Conservation (phyloP, 2,113 vertebrate genomes). For the Turnix velox region DNA sequence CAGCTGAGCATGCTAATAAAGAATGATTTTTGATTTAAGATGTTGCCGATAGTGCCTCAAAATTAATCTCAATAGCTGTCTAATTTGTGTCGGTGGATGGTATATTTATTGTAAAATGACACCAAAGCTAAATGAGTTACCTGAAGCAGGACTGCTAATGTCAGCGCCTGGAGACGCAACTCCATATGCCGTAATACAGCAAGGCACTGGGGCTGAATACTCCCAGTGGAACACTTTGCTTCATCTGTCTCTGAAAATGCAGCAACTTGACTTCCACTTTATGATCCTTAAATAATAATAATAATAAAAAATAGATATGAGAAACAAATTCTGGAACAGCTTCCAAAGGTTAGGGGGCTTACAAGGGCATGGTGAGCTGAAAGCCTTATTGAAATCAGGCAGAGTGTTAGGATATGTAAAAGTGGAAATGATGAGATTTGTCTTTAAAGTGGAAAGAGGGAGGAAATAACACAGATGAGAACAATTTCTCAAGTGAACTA, state of each 20-base stretch:
- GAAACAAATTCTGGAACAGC: background rate
- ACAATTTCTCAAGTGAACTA: background rate
- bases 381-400: background rate
- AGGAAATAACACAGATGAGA: background rate
- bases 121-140: constrained; percentile 85
- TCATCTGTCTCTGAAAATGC: constrained; percentile 71
- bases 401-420: background rate
- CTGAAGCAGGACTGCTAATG: constrained; percentile 80
- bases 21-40: constrained; percentile 86
- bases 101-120: constrained; percentile 87
- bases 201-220: constrained; percentile 56
- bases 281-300: constrained; percentile 73
- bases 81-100: constrained; percentile 85
- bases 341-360: background rate
- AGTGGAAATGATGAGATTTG: background rate
- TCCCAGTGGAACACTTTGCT: constrained; percentile 67
- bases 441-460: constrained; percentile 6
- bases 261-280: constrained; percentile 70
- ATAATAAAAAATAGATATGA: constrained; percentile 25
- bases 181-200: constrained; percentile 71
- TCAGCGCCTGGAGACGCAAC: constrained; percentile 72
- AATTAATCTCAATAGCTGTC: constrained; percentile 89
- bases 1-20: constrained; percentile 77
- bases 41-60: constrained; percentile 82
- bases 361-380: background rate